These are phyloP conservation scores for cattle (Bos taurus) DNA, from an alignment of 2,113 vertebrate genomes.

Conservation along the genomic window DNA sequence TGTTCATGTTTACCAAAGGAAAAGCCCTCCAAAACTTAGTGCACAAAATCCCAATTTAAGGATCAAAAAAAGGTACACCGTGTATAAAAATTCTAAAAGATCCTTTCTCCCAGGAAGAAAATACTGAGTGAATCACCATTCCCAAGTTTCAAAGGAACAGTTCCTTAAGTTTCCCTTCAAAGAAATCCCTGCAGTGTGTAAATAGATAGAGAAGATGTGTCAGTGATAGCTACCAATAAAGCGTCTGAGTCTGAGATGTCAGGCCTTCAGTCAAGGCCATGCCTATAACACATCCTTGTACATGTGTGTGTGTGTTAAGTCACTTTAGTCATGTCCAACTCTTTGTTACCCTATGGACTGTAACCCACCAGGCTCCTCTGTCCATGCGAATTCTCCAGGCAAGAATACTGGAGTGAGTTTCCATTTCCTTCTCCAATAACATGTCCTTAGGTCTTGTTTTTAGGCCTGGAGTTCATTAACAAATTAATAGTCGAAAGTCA, in stretches of 20 bases:
- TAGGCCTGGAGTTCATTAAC: background rate
- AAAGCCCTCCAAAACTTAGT: background rate
- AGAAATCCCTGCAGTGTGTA: background rate
- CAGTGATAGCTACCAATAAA: background rate
- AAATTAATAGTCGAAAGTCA: background rate
- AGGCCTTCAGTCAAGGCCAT: background rate
- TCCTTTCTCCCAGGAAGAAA: background rate
- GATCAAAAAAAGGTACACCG: background rate
- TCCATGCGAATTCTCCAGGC: background rate
- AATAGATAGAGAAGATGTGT: background rate
- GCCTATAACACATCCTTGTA: background rate
- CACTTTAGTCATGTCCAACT: background rate
- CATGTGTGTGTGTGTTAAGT: background rate
- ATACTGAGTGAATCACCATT: background rate
- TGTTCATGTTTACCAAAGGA: background rate
- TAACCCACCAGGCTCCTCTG: background rate
- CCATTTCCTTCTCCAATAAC: background rate
- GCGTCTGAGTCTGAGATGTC: background rate
- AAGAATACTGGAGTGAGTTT: background rate
- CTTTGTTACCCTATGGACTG: background rate
- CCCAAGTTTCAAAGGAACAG: slow-evolving; percentile 18
- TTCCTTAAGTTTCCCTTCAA: background rate
- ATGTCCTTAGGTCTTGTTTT: background rate
- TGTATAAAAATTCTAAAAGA: background rate
- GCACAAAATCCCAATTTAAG: background rate